phyloP scores from a whole-genome alignment of 2,113 vertebrate species.

The Oophaga pumilio region DNA sequence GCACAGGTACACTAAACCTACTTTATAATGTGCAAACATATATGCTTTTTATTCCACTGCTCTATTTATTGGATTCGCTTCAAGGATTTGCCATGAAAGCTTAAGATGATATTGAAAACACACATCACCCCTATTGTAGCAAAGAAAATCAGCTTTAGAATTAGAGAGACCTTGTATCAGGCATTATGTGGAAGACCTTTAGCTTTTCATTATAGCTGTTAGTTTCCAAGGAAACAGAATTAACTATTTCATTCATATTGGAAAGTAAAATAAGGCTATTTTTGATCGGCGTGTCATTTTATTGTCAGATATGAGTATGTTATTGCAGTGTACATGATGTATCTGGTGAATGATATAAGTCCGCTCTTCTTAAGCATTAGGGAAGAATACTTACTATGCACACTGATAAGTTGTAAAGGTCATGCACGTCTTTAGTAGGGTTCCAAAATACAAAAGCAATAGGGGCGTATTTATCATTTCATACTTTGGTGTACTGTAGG shows the following conservation, averaged over 20 bases:
- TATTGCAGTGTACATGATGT: background rate
- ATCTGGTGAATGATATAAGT: background rate
- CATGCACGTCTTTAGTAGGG: background rate
- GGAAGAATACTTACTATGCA: background rate
- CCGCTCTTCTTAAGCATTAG: background rate
- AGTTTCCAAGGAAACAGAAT: constrained; percentile 86
- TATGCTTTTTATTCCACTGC: constrained; percentile 64
- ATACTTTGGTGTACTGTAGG: background rate
- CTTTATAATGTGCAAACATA: constrained; percentile 66
- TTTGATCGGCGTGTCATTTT: background rate
- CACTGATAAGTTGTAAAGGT: background rate
- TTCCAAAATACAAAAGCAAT: background rate
- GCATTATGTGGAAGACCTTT: constrained; percentile 80
- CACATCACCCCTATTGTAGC: constrained; percentile 74
- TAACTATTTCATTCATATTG: constrained; percentile 79
- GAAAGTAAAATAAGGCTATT: background rate
- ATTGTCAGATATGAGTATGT: constrained; percentile 14
- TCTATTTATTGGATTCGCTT: constrained; percentile 74
- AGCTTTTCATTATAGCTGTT: constrained; percentile 79
- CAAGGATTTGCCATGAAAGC: constrained; percentile 73
- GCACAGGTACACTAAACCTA: constrained; percentile 64
- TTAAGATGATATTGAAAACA: constrained; percentile 75
- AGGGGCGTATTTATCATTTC: background rate
- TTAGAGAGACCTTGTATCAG: constrained; percentile 77
- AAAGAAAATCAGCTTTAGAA: constrained; percentile 83